phyloP scores from a whole-genome alignment of 2,888 invertebrate species.

The Stegana nigrithorax region DNA sequence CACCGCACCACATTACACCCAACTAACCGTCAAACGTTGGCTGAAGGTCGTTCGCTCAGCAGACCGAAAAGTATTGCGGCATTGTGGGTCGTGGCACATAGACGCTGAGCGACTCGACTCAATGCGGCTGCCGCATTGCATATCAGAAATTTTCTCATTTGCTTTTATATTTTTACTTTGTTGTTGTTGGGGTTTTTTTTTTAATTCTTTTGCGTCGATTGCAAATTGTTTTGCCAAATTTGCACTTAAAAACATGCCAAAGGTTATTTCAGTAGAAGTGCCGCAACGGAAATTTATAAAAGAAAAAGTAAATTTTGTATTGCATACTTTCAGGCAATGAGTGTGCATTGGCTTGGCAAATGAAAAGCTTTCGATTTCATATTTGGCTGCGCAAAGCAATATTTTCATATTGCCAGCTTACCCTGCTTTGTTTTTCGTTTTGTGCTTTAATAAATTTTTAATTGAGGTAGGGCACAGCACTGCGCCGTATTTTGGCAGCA shows the following conservation, averaged over 20 bases:
- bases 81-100: conserved; percentile 28
- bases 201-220: conserved; percentile 22
- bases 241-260: neutral
- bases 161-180: too few species aligned
- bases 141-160: too few species aligned
- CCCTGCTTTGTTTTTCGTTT: too few species aligned
- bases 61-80: neutral
- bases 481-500: too few species aligned
- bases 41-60: neutral
- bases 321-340: neutral
- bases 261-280: too few species aligned
- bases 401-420: too few species aligned
- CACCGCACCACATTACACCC: neutral
- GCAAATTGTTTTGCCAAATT: conserved; percentile 22
- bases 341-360: neutral
- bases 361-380: too few species aligned
- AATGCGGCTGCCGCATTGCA: conserved; percentile 12
- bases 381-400: too few species aligned
- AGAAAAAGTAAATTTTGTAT: conserved; percentile 6
- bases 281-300: too few species aligned
- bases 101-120: conserved; percentile 20
- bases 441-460: too few species aligned
- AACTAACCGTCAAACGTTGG: neutral
- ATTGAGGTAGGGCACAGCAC: too few species aligned
- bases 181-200: too few species aligned